Base-by-base conservation (phyloP, 2,888 invertebrate genomes). In the Actias luna region DNA sequence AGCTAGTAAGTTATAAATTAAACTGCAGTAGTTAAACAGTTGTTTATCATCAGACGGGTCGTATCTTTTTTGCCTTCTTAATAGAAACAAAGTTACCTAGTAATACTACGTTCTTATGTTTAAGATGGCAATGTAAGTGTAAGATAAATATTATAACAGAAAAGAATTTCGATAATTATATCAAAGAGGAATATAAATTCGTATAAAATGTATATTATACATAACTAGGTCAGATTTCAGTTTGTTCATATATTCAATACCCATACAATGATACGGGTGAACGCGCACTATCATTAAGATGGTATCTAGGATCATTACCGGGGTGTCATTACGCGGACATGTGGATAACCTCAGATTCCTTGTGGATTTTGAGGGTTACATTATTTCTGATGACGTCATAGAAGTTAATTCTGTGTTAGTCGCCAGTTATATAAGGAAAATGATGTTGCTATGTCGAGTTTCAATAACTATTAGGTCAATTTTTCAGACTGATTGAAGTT, bases 201-300 rank as follows among this genome's bases (percentile, higher is more conserved):
- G n/a, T n/a, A n/a, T n/a, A n/a, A n/a, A n/a, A n/a, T n/a, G n/a
- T n/a, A n/a, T n/a, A 25, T 25, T 14, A 29, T 27, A 29, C 29
- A 55, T n/a, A 55, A 29, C 29, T 55, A 18, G 55, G 29, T 55
- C 55, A 55, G 27, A 29, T 8, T 55, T 2, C 5, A 55, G 29
- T 29, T n/a, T 29, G 55, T 55, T 29, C 46, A 22, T 55, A 55
- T n/a, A 55, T 55, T 29, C 29, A 55, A 80, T 50, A 50, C 25
- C 22, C 64, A 78, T 81, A 72, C 83, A 87, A 87, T 85, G 84
- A 85, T 77, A 84, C 80, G 77, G 82, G 70, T 73, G 79, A 76
- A 73, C 79, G 79, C 69, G 72, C 72, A 70, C 80, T 81, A 78
- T 84, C 88, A 87, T 89, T 89, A 84, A 88, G 89, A 89, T 89